Evolutionary conservation across 64 coral and sea anemone genomes (phyloP).

Genomic region (Pachyseris speciosa): DNA sequence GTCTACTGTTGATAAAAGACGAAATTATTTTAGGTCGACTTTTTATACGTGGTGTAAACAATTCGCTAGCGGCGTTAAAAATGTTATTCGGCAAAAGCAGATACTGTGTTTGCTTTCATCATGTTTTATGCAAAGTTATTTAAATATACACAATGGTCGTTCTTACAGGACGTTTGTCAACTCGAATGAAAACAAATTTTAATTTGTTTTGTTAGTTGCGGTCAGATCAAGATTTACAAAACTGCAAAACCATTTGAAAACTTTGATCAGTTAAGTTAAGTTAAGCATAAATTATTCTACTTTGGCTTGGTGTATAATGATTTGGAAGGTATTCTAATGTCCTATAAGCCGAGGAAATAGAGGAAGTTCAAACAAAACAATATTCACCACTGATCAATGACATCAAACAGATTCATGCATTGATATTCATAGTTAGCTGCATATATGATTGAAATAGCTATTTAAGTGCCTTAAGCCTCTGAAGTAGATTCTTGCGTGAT

Average conservation of each 20-base stretch:
- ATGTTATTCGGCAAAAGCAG: neutral
- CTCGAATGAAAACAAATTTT: neutral
- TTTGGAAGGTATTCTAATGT: too few relatives aligned
- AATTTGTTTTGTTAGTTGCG: neutral
- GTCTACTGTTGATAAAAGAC: neutral
- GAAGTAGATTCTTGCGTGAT: neutral
- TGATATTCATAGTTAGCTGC: neutral
- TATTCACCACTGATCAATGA: neutral
- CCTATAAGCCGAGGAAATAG: neutral
- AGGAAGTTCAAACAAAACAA: neutral
- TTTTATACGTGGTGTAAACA: neutral
- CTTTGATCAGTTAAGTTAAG: too few relatives aligned
- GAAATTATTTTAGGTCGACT: neutral
- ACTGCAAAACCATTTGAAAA: neutral
- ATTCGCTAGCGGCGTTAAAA: neutral
- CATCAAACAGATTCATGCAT: too few relatives aligned
- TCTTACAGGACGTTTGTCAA: neutral
- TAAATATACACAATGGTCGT: neutral
- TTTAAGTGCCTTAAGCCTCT: neutral
- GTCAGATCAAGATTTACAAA: neutral
- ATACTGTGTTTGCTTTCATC: neutral
- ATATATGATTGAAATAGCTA: neutral
- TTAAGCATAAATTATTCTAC: neutral
- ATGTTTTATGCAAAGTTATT: slow-evolving; percentile 32
- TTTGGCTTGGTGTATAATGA: neutral